Conservation (phyloP, 2,113 vertebrate genomes). For the Mormyrus lacerda region DNA sequence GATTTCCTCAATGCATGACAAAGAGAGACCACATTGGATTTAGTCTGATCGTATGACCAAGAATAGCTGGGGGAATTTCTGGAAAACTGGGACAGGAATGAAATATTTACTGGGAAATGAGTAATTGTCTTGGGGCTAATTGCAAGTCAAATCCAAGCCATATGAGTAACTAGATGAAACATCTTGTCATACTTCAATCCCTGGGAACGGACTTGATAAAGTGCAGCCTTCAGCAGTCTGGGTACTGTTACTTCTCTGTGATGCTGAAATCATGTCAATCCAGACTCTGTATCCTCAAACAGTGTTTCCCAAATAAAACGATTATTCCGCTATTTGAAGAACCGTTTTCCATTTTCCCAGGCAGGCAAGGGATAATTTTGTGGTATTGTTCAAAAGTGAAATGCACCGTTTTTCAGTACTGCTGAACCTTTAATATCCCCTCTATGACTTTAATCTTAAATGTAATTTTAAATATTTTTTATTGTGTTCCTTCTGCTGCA, state of each 20-base stretch:
- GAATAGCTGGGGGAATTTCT: background rate
- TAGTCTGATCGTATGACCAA: background rate
- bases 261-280: background rate
- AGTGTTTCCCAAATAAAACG: background rate
- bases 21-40: background rate
- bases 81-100: background rate
- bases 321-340: background rate
- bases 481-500: background rate
- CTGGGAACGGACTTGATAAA: background rate
- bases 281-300: background rate
- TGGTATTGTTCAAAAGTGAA: background rate
- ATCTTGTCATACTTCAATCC: background rate
- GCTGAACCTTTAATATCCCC: background rate
- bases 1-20: background rate
- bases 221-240: background rate
- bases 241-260: background rate
- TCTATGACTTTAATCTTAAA: background rate
- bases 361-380: background rate
- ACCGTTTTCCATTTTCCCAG: background rate
- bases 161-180: background rate
- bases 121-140: conserved; percentile 1
- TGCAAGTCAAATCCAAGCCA: background rate
- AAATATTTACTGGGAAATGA: background rate
- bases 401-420: background rate
- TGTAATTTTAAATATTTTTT: background rate